phyloP scores from a whole-genome alignment of 2,888 invertebrate genomes.

The Pristionchus mayeri region DNA sequence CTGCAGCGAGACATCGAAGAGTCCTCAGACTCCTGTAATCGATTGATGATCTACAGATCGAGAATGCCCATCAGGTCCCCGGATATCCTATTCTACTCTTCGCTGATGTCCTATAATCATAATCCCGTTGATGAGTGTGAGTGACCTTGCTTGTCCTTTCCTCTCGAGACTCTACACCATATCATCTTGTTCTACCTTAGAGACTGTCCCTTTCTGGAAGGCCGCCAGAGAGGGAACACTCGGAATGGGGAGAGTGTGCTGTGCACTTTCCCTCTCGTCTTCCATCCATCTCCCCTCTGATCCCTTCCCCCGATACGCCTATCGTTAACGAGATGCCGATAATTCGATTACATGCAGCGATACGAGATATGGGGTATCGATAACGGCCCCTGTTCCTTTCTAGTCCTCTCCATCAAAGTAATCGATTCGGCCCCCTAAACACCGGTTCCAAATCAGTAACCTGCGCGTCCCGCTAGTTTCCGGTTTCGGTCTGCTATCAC shows the following conservation, averaged over 20 bases:
- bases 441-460: slow-evolving; percentile 24
- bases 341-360: slow-evolving; percentile 15
- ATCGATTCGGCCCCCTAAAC: background rate
- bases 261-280: slow-evolving; percentile 2
- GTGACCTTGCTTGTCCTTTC: slow-evolving; percentile 42
- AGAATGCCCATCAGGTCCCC: background rate
- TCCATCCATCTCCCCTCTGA: background rate
- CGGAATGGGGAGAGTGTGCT: background rate
- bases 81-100: slow-evolving; percentile 3
- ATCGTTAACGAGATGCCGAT: slow-evolving; percentile 45
- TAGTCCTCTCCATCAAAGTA: too few relatives aligned
- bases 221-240: background rate
- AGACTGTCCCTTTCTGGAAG: slow-evolving; percentile 32
- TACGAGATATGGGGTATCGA: slow-evolving; percentile 17
- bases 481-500: slow-evolving; percentile 29
- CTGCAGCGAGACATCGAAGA: slow-evolving; percentile 68
- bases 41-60: background rate
- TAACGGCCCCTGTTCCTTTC: background rate
- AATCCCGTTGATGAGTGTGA: background rate
- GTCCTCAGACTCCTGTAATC: slow-evolving; percentile 51
- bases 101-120: slow-evolving; percentile 31
- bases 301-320: background rate
- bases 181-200: slow-evolving; percentile 45
- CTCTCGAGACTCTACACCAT: background rate
- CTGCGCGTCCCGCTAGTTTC: background rate